Percentiles rank a stretch among this genome's conserved stretches.
These are phyloP conservation scores for Pheosia gnoma DNA, from an alignment of 2,888 invertebrate species.

Conservation along the genomic window DNA sequence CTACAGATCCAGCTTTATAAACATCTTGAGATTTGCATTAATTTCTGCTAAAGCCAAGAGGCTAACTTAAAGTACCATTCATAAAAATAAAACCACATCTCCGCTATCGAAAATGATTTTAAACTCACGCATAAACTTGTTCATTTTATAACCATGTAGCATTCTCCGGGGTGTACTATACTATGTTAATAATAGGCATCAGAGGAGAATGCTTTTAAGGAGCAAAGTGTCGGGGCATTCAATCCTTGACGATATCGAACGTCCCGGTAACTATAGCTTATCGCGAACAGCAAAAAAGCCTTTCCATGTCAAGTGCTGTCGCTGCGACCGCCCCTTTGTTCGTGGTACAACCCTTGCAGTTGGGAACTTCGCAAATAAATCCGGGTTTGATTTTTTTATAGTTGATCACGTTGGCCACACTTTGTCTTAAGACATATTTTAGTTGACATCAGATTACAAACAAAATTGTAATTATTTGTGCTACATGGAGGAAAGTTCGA, in stretches of 20 bases:
- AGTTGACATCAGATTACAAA: no score
- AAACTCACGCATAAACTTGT: conserved; percentile 25
- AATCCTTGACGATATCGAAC: conserved; percentile 55
- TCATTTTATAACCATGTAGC: conserved; percentile 25
- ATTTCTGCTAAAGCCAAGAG: background rate
- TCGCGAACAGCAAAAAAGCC: conserved; percentile 76
- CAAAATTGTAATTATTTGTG: no score
- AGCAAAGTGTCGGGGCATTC: conserved; percentile 55
- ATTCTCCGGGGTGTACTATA: conserved; percentile 29
- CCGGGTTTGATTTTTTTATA: conserved; percentile 24
- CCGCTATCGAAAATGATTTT: conserved; percentile 16
- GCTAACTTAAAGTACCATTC: background rate
- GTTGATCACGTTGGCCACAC: conserved; percentile 9
- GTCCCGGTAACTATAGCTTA: conserved; percentile 64
- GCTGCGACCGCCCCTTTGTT: conserved; percentile 75
- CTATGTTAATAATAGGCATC: conserved; percentile 43
- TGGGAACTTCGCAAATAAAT: conserved; percentile 35
- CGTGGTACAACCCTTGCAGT: conserved; percentile 45
- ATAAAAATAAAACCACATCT: conserved; percentile 8
- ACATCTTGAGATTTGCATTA: background rate
- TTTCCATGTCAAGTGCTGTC: conserved; percentile 79
- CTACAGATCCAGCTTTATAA: background rate
- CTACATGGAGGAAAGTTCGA: no score
- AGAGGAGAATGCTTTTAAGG: conserved; percentile 59
- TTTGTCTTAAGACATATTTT: background rate